Evolutionary conservation across 2,113 vertebrate species (phyloP), one percentile per base, ranked within the genome.

Genomic region (Pedetes capensis): DNA sequence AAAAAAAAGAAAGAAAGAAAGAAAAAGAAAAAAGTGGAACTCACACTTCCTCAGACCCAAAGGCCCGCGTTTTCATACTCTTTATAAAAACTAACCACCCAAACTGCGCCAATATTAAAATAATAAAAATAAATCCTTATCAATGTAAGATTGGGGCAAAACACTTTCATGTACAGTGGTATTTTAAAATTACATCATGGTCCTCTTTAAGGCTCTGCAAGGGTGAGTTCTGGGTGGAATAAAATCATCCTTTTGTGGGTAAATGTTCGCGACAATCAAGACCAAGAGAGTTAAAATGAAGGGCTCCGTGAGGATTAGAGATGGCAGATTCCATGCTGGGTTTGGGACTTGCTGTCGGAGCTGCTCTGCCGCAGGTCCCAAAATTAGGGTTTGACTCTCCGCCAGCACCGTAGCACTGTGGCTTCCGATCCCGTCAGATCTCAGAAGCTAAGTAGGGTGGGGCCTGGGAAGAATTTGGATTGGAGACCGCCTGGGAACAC

Each of bases 81-180:
- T 61, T 68, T 66, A 47, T 34, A 83, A 94, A 94, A 83, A 29
- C 94, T 37, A 42, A 85, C 47, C 61, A 94, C 22, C 44, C 85
- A 63, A 76, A 82, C 3, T 39, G 66, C 25, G 11, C 25, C 84
- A 37, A 10, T 17, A 63, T 23, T 53, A 63, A n/a, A 11, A 37
- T 3, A 39, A 27, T 2, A 27, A 57, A 32, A 34, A 49, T 4
- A 42, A 42, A 27, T n/a, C 17, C 23, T 68, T 23, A 55, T 57
- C 27, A n/a, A 27, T 32, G 39, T 53, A 63, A 8, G 6, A 23
- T 0, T 10, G 55, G 34, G 80, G 39, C 20, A 11, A 61, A 39
- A 59, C 44, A 27, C 34, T 57, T 79, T 27, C 17, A 32, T 23
- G 69, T 6, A 23, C 42, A 78, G 34, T 4, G 39, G 5, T 44